Evolutionary conservation across 2,888 invertebrate genomes (phyloP), one percentile per base, ranked within the genome.

Genomic region (Chrysolina americana): DNA sequence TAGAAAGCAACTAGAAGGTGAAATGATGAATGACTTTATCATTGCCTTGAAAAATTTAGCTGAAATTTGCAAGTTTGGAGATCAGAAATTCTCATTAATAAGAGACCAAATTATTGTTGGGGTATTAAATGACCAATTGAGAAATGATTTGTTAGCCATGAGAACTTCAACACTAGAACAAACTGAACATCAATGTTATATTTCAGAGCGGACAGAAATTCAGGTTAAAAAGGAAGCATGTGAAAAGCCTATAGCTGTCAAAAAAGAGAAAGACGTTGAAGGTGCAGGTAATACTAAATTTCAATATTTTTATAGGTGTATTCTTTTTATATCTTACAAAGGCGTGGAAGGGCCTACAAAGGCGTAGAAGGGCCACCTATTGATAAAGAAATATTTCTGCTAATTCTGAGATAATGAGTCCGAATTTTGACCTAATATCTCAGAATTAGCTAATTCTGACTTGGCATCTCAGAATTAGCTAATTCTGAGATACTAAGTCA

Each of bases 91-190:
- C 5, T 48, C 21, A 6, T 41, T 73, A 23, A 73, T 73, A 48
- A 41, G 72, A 21, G 68, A 68, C 28, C 17, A 62, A 41, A 50
- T 73, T 48, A 62, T 72, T 28, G 41, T 59, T 44, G 72, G 72
- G 6, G 36, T 70, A 11, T 44, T 47, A 15, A 21, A 65, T 47
- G 41, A 65, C 23, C n/a, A 47, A 19, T 44, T 41, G 15, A 41
- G 65, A 23, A n/a, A 41, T 23, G 19, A 65, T 17, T 65, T 65
- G 44, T 21, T 65, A 0, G 13, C n/a, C 10, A 8, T 10, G 6
- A 47, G n/a, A 44, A 47, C n/a, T 44, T 44, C 47, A 19, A 56
- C 56, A 56, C 56, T 56, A 19, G 56, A 56, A 23, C 21, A 56
- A 23, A 56, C 21, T 13, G 56, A 56, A 56, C 21, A 21, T 8